Conservation (phyloP, 2,888 invertebrate species). For the Psylliodes chrysocephalus region DNA sequence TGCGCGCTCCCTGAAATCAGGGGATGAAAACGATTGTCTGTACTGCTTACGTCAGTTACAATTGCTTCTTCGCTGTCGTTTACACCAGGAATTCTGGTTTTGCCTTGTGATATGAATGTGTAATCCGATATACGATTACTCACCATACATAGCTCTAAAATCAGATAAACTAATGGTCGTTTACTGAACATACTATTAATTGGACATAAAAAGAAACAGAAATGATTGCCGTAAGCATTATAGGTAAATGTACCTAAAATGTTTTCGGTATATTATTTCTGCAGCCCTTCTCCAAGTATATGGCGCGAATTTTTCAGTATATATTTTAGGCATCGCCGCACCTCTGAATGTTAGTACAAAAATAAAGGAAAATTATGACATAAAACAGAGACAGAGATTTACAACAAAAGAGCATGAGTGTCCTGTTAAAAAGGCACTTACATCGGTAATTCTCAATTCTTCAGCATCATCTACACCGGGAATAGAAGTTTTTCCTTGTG, state of each 20-base stretch:
- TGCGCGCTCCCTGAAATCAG: constrained; percentile 28
- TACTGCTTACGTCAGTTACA: constrained; percentile 79
- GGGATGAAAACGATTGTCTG: constrained; percentile 1
- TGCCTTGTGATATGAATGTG: constrained; percentile 93
- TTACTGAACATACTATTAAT: neutral
- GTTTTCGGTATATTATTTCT: too few species aligned
- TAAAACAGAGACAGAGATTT: constrained; percentile 18
- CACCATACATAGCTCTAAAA: constrained; percentile 84
- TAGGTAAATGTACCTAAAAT: too few species aligned
- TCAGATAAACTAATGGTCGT: constrained; percentile 44
- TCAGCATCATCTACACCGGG: constrained; percentile 96
- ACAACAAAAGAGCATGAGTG: constrained; percentile 23
- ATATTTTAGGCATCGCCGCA: constrained; percentile 33
- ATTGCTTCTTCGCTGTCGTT: constrained; percentile 93
- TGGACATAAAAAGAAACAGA: constrained; percentile 2
- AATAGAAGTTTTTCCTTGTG: constrained; percentile 97
- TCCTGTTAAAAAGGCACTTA: constrained; percentile 69
- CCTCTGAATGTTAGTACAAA: constrained; percentile 19
- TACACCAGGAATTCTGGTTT: constrained; percentile 92
- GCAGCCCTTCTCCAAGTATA: too few species aligned
- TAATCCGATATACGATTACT: constrained; percentile 88
- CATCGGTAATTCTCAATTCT: constrained; percentile 89
- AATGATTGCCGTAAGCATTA: too few species aligned
- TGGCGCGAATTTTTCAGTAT: neutral
- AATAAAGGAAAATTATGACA: constrained; percentile 9